Evolutionary conservation across 2,888 invertebrate genomes (phyloP).

Genomic region (Drosophila gaucha): DNA sequence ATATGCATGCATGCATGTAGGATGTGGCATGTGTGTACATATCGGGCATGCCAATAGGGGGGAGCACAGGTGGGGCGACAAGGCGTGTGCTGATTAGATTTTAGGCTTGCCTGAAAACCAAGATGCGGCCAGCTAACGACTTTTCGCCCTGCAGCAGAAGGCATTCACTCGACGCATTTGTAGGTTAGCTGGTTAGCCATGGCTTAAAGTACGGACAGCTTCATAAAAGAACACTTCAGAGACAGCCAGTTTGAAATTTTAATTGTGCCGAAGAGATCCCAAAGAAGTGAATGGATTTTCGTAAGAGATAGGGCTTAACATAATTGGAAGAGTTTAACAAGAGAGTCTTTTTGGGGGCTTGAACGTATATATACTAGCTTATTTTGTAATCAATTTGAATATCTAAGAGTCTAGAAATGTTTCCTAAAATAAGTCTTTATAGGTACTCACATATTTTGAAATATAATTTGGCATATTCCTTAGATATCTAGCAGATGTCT

Average conservation of each 20-base stretch:
- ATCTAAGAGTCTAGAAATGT: background rate
- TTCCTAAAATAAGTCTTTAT: background rate
- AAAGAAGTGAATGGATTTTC: too few species aligned
- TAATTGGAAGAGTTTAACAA: background rate
- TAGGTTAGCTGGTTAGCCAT: slow-evolving; percentile 68
- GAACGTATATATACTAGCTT: background rate
- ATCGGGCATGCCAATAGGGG: slow-evolving; percentile 14
- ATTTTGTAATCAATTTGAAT: background rate
- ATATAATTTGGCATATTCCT: background rate
- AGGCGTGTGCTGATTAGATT: slow-evolving; percentile 72
- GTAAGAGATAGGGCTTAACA: background rate
- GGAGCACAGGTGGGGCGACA: slow-evolving; percentile 38
- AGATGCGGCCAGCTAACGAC: slow-evolving; percentile 48
- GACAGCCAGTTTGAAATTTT: background rate
- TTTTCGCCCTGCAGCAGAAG: slow-evolving; percentile 29
- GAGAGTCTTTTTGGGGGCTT: background rate
- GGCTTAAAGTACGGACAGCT: slow-evolving; percentile 13
- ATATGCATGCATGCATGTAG: background rate
- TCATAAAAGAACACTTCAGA: slow-evolving; percentile 6
- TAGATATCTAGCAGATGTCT: too few species aligned
- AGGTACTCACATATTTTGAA: background rate
- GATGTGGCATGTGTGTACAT: too few species aligned
- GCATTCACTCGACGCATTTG: slow-evolving; percentile 26
- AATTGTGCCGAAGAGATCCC: background rate
- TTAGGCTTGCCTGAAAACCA: slow-evolving; percentile 39